Percentiles rank a stretch among this genome's conserved stretches.
Conservation (phyloP, 2,888 invertebrate species). For the Aricia artaxerxes region DNA sequence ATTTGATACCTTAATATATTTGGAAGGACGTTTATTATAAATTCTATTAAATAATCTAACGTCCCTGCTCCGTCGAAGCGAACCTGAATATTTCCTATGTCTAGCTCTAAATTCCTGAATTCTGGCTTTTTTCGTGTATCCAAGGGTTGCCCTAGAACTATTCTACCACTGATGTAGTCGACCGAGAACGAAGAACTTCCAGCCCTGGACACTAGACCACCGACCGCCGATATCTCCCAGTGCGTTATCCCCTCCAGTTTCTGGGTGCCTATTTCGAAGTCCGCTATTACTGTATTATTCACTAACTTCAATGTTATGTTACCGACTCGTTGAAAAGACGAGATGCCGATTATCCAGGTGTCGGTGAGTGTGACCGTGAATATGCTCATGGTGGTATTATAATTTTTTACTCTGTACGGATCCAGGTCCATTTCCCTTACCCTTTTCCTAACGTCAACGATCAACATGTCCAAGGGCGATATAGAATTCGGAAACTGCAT, state of each 20-base stretch:
- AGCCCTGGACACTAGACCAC: constrained; percentile 84
- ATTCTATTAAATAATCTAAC: constrained; percentile 90
- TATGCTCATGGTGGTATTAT: constrained; percentile 86
- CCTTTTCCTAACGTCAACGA: constrained; percentile 86
- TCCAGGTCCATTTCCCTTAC: constrained; percentile 85
- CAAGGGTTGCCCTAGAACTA: constrained; percentile 86
- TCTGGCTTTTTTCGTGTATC: constrained; percentile 87
- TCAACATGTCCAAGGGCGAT: constrained; percentile 90
- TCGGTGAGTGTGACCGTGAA: constrained; percentile 85
- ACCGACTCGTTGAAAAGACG: constrained; percentile 90
- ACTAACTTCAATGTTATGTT: constrained; percentile 87
- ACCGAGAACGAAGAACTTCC: constrained; percentile 89
- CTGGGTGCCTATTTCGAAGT: constrained; percentile 89
- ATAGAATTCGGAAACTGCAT: constrained; percentile 91
- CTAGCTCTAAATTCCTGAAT: constrained; percentile 87
- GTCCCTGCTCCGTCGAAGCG: constrained; percentile 92
- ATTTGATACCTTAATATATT: constrained; percentile 93
- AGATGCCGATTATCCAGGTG: constrained; percentile 90
- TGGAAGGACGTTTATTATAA: constrained; percentile 89
- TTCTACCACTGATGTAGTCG: constrained; percentile 86
- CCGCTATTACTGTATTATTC: constrained; percentile 84
- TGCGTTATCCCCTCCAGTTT: constrained; percentile 87
- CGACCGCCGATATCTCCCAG: constrained; percentile 87
- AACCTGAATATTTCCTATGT: constrained; percentile 91
- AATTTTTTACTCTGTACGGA: constrained; percentile 87